Percentiles rank a stretch among this genome's conserved stretches.
These are phyloP conservation scores for Pasiphila rectangulata DNA, from an alignment of 2,888 invertebrate genomes.

Conservation along the genomic window DNA sequence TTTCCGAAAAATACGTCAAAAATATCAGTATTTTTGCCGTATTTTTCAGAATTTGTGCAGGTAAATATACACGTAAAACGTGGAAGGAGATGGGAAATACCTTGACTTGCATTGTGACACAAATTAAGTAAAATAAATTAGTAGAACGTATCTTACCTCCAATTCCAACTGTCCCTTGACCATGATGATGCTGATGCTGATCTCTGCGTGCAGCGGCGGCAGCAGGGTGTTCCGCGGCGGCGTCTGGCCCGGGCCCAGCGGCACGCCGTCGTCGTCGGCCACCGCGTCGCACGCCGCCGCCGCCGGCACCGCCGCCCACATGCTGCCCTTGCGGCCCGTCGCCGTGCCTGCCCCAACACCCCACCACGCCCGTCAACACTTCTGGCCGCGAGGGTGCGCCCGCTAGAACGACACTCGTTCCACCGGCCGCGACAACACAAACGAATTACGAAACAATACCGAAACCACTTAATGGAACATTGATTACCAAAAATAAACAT, in stretches of 20 bases:
- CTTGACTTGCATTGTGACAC: no score
- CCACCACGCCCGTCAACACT: slow-evolving; percentile 16
- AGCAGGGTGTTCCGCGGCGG: slow-evolving; percentile 88
- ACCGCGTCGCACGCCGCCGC: slow-evolving; percentile 61
- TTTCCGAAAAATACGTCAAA: no score
- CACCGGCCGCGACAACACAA: no score
- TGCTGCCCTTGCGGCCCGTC: slow-evolving; percentile 79
- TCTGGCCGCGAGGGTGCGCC: slow-evolving; percentile 5
- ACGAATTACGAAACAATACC: slow-evolving; percentile 58
- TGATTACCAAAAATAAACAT: slow-evolving; percentile 66
- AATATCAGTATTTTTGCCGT: no score
- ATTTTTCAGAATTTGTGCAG: neutral
- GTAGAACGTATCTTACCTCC: slow-evolving; percentile 84
- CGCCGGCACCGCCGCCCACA: slow-evolving; percentile 78
- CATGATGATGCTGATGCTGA: slow-evolving; percentile 93
- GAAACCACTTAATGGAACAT: slow-evolving; percentile 73
- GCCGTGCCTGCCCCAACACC: slow-evolving; percentile 70
- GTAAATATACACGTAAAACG: no score
- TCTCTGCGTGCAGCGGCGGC: slow-evolving; percentile 87
- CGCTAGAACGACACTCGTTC: slow-evolving; percentile 10
- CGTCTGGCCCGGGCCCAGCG: slow-evolving; percentile 90
- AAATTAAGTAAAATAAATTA: neutral
- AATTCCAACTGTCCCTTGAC: slow-evolving; percentile 95
- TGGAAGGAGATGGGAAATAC: no score
- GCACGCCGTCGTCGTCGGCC: slow-evolving; percentile 73